phyloP scores from a whole-genome alignment of 2,888 invertebrate genomes.

The Euzetes globulus region DNA sequence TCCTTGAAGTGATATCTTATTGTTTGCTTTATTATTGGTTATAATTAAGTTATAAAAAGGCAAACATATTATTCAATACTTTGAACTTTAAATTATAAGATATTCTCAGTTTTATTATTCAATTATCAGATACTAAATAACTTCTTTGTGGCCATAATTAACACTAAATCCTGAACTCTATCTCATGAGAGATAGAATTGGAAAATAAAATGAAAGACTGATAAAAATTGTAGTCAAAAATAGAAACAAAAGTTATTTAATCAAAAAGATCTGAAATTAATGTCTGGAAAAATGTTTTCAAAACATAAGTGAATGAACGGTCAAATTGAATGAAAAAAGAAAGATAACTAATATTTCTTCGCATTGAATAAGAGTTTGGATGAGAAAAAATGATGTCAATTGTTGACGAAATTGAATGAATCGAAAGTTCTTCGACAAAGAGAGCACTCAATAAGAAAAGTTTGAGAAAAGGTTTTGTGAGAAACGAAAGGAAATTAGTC shows the following conservation, averaged over 20 bases:
- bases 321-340: too few relatives aligned
- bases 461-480: background rate
- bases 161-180: background rate
- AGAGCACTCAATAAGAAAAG: background rate
- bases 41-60: conserved; percentile 2
- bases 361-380: too few relatives aligned
- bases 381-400: conserved; percentile 1
- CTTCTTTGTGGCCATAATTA: background rate
- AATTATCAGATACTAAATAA: too few relatives aligned
- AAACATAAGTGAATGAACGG: too few relatives aligned
- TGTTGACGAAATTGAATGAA: background rate
- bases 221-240: background rate
- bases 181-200: too few relatives aligned
- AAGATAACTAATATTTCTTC: too few relatives aligned
- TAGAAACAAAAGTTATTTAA: too few relatives aligned
- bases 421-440: background rate
- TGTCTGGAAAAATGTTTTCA: too few relatives aligned
- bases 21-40: conserved; percentile 1
- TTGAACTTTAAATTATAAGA: too few relatives aligned
- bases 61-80: background rate
- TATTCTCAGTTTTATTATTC: too few relatives aligned
- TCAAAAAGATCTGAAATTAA: too few relatives aligned
- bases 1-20: conserved; percentile 11
- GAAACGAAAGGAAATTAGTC: background rate
- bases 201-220: background rate